Evolutionary conservation across 2,113 vertebrate genomes (phyloP).

Genomic region (Etheostoma spectabile): DNA sequence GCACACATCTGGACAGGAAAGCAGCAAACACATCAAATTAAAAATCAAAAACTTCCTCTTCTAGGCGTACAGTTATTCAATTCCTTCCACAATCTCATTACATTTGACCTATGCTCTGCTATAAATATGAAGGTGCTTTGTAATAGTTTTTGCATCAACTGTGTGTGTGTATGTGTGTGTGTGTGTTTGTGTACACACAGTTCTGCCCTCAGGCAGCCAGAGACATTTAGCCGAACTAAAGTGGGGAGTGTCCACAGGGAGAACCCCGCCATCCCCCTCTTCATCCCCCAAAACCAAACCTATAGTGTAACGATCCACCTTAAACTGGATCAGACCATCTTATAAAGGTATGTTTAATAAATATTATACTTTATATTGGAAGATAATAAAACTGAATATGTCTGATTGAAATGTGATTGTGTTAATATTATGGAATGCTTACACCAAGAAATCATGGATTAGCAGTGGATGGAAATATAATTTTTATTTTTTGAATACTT

Average conservation of each 20-base stretch:
- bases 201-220: slow-evolving; percentile 63
- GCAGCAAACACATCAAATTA: not conserved
- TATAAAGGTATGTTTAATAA: not conserved
- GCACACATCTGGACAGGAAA: not conserved
- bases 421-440: not conserved
- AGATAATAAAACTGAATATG: not conserved
- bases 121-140: slow-evolving; percentile 49
- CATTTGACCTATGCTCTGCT: slow-evolving; percentile 33
- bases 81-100: slow-evolving; percentile 7
- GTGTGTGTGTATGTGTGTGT: slow-evolving; percentile 7
- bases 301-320: slow-evolving; percentile 25
- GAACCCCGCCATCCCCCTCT: slow-evolving; percentile 54
- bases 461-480: not conserved
- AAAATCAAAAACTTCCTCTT: not conserved
- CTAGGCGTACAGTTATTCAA: slow-evolving; percentile 1
- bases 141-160: slow-evolving; percentile 23
- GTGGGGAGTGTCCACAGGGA: slow-evolving; percentile 56
- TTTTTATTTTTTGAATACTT: not conserved
- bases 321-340: slow-evolving; percentile 35
- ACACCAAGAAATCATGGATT: not conserved
- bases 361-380: not conserved
- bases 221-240: slow-evolving; percentile 72
- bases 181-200: not conserved
- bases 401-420: not conserved
- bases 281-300: slow-evolving; percentile 44